Percentiles rank a stretch among this genome's conserved stretches.
phyloP scores from a whole-genome alignment of 53 echinoderm and acorn worm genomes.

The Echinometra lucunter region DNA sequence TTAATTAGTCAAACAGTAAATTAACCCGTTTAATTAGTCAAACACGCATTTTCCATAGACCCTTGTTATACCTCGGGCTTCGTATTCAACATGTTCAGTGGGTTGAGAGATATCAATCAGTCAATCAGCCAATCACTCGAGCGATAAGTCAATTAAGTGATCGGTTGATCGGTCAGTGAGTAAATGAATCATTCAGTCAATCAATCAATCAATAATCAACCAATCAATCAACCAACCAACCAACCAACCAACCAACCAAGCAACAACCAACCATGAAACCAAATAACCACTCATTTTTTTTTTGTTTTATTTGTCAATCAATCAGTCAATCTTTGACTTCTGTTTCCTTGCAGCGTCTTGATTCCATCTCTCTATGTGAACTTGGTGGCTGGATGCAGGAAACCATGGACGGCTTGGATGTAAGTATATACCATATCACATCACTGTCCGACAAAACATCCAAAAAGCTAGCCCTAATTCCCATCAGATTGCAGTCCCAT shows the following conservation, averaged over 20 bases:
- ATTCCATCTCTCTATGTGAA: constrained; percentile 82
- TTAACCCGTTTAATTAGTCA: no score
- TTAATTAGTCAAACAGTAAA: no score
- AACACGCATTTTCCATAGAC: no score
- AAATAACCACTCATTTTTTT: neutral
- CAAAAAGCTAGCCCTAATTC: no score
- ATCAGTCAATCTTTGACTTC: neutral
- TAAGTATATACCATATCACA: neutral
- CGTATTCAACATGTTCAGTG: no score
- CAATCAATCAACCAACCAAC: neutral
- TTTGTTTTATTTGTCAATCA: no score
- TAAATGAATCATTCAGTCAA: no score
- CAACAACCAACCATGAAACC: neutral
- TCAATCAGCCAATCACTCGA: neutral
- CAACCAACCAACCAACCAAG: neutral
- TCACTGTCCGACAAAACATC: no score
- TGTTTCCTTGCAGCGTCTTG: constrained; percentile 70
- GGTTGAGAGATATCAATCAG: no score
- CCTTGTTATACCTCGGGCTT: no score
- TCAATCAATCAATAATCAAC: neutral
- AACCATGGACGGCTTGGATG: constrained; percentile 76
- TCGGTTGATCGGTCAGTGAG: no score
- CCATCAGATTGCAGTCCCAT: no score
- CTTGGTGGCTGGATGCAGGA: constrained; percentile 81
- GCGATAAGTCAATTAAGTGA: neutral